Conservation (phyloP, 2,113 vertebrate genomes). For the Silurus glanis region DNA sequence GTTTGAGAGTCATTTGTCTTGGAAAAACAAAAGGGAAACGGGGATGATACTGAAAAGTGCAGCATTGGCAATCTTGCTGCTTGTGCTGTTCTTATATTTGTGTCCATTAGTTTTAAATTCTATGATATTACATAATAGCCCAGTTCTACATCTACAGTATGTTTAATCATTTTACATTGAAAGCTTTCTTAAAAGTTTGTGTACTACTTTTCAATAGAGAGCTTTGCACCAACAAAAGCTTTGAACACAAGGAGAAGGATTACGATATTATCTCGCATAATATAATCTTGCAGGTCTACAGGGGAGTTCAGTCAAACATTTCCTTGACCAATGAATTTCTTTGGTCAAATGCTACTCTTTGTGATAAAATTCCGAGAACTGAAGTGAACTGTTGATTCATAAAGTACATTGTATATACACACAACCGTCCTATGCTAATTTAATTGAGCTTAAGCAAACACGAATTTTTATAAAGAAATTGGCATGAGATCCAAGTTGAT, state of each 20-base stretch:
- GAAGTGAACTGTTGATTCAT: background rate
- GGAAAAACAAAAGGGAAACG: constrained; percentile 12
- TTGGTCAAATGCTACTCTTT: background rate
- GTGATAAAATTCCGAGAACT: no score
- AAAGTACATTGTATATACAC: background rate
- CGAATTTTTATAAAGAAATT: background rate
- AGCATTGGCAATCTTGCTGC: background rate
- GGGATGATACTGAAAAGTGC: constrained; percentile 2
- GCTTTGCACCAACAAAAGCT: background rate
- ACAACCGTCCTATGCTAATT: no score
- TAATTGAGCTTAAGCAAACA: background rate
- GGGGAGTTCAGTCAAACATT: background rate
- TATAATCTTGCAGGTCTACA: background rate
- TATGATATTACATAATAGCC: background rate
- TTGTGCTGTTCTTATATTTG: background rate
- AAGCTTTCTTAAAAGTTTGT: background rate
- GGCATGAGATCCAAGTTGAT: background rate
- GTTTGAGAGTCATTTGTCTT: constrained; percentile 39
- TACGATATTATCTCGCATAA: background rate
- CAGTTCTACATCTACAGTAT: background rate
- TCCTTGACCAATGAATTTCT: background rate
- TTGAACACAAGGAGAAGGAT: background rate
- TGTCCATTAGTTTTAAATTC: background rate
- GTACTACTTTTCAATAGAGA: background rate
- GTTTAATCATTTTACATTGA: background rate